Base-by-base conservation (phyloP, 2,113 vertebrate species). In the Pogona vitticeps region DNA sequence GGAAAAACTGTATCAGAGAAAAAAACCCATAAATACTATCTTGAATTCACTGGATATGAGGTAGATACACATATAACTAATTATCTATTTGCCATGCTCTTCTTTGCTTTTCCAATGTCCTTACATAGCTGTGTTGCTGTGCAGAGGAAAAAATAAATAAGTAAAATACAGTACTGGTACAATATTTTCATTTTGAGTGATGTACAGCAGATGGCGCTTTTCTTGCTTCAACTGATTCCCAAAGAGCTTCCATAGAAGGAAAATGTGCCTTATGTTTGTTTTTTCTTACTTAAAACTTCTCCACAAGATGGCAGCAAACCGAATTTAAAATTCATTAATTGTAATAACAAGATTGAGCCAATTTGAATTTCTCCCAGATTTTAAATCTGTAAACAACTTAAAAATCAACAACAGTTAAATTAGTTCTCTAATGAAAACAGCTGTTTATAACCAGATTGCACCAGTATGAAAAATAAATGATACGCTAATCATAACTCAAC, bases 221-320 rank as follows among this genome's bases (percentile, higher is more conserved):
- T 67, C 56, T 84, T 58, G n/a, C 36, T 58, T 58, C 40, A 31
- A 3, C 8, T 26, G 52, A 13, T 14, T 40, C 40, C 40, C 63
- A 84, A 86, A 6, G 0, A 0, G 2, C 23, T 70, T 14, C 76
- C 76, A 33, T 2, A 70, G 2, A 31, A 71, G n/a, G 68, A 40
- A 9, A 6, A 2, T 26, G 31, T 63, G 58, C 3, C 28, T 12
- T 65, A 73, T 70, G 10, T 68, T 46, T 2, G 63, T n/a, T 26
- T 0, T 84, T 79, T 71, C 86, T 88, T 18, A 42, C 17, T 76
- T 80, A 56, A 71, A 58, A 23, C n/a, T 82, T 71, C 89, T 86
- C 95, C 95, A 14, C 93, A 93, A 94, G 95, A 80, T 93, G 95
- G 94, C 93, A 95, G 95, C 93, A 95, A 92, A 90, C 83, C 85